Conservation (phyloP, 2,797 vertebrate species). For the Xenopus petersii region DNA sequence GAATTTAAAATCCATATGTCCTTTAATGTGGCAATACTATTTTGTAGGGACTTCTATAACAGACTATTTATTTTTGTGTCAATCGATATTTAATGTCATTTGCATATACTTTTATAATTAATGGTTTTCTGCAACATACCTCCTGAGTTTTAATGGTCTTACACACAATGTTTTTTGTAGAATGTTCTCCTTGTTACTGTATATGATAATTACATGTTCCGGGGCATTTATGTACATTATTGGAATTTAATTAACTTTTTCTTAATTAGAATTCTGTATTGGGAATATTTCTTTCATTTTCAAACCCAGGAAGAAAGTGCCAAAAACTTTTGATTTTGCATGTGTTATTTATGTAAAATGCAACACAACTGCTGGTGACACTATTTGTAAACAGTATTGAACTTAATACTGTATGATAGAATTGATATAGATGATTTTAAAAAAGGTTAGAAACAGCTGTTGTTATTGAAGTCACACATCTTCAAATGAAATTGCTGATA, state of each 20-base stretch:
- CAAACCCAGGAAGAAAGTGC: too few species aligned
- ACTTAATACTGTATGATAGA: too few species aligned
- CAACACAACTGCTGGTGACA: too few species aligned
- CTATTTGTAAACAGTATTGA: too few species aligned
- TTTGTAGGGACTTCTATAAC: slow-evolving; percentile 27
- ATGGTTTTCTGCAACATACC: neutral
- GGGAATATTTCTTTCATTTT: too few species aligned
- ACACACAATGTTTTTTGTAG: slow-evolving; percentile 1
- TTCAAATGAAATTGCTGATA: too few species aligned
- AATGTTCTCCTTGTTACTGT: neutral
- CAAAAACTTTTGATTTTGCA: too few species aligned
- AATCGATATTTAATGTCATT: slow-evolving; percentile 39
- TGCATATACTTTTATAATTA: slow-evolving; percentile 41
- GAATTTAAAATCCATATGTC: slow-evolving; percentile 19
- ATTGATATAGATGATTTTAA: too few species aligned
- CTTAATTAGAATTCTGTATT: neutral
- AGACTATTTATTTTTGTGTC: slow-evolving; percentile 39
- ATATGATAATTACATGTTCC: neutral
- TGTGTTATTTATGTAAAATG: too few species aligned
- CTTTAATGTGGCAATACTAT: slow-evolving; percentile 22
- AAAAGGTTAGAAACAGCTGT: too few species aligned
- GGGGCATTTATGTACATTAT: slow-evolving; percentile 17
- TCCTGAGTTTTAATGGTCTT: slow-evolving; percentile 3
- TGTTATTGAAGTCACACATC: too few species aligned
- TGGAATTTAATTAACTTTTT: neutral